phyloP scores from a whole-genome alignment of 2,113 vertebrate genomes.

The Corapipo altera region DNA sequence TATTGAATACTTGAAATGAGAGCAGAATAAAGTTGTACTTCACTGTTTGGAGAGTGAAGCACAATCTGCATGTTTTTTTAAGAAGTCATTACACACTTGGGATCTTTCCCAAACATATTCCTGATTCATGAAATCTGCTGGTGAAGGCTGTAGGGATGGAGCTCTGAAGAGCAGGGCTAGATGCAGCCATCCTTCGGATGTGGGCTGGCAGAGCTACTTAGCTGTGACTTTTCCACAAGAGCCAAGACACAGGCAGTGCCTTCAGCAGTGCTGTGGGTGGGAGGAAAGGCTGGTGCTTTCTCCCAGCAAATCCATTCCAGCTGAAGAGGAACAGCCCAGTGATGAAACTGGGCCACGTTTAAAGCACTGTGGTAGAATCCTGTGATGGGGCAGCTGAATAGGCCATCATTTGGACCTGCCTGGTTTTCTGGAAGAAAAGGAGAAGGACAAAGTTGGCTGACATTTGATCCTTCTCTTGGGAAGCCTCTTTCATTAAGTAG shows the following conservation, averaged over 20 bases:
- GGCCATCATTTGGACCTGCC: background rate
- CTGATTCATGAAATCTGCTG: background rate
- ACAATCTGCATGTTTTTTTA: background rate
- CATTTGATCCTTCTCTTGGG: conserved; percentile 26
- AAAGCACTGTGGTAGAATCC: background rate
- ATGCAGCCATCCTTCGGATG: background rate
- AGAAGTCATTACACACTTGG: background rate
- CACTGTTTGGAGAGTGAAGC: background rate
- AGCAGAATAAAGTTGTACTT: background rate
- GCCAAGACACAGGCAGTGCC: background rate
- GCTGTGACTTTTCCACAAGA: rapidly evolving
- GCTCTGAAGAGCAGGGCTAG: background rate
- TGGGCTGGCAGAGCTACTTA: background rate
- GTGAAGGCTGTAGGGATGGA: background rate
- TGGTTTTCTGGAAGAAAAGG: background rate
- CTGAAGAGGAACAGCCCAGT: background rate
- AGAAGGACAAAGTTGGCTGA: conserved; percentile 16
- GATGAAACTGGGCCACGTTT: background rate
- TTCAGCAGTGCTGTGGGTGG: background rate
- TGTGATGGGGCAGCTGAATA: background rate
- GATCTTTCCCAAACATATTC: background rate
- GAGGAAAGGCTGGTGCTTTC: background rate
- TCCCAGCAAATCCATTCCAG: background rate
- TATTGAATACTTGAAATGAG: background rate
- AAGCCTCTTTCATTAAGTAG: conserved; percentile 67